phyloP scores from a whole-genome alignment of 2,797 vertebrate genomes.

The Xerus rutilus region DNA sequence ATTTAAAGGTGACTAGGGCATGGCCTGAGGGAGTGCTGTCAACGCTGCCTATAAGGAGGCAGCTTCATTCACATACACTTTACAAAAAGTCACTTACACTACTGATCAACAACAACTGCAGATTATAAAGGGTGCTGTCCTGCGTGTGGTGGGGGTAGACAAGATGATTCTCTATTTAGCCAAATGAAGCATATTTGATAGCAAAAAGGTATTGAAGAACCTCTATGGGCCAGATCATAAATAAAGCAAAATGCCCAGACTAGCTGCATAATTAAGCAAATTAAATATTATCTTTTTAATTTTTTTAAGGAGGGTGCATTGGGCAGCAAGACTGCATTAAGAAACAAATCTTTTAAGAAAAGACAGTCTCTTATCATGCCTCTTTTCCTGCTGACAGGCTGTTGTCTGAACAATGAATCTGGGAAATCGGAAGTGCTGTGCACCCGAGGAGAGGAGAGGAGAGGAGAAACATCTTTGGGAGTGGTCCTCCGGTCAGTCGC shows the following conservation, averaged over 20 bases:
- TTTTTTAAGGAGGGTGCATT: neutral
- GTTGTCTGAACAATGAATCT: neutral
- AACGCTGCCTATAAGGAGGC: neutral
- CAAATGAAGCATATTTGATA: neutral
- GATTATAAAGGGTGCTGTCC: neutral
- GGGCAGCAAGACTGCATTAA: neutral
- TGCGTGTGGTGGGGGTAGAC: neutral
- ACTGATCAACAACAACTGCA: neutral
- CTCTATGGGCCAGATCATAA: neutral
- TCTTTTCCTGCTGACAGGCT: neutral
- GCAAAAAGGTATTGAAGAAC: neutral
- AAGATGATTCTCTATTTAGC: neutral
- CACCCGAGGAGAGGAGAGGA: neutral
- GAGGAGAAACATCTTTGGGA: neutral
- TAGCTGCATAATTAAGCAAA: constrained; percentile 7
- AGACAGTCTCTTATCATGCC: neutral
- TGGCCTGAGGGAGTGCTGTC: neutral
- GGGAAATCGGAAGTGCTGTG: neutral
- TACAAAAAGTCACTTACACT: neutral
- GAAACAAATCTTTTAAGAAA: neutral
- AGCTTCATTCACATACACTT: neutral
- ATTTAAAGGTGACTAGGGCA: neutral
- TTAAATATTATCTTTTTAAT: neutral
- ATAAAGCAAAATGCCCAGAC: neutral
- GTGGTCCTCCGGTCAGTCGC: fast-evolving